Conservation (phyloP, 2,888 invertebrate species). For the Hypsopygia costalis region DNA sequence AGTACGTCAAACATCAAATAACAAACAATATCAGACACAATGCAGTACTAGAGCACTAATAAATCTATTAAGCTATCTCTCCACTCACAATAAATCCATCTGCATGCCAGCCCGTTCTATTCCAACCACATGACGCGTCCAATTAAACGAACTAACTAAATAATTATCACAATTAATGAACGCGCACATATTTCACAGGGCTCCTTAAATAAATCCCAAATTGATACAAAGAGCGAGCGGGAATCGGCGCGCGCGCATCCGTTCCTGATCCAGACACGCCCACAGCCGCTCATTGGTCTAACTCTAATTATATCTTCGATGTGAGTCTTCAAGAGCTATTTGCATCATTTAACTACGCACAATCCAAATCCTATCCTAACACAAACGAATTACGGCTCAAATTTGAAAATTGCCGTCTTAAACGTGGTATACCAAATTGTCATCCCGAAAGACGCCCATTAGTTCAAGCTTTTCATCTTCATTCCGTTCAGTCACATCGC, state of each 20-base stretch:
- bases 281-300: constrained; percentile 59
- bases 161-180: constrained; percentile 78
- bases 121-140: constrained; percentile 54
- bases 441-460: constrained; percentile 75
- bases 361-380: constrained; percentile 28
- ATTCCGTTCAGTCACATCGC: constrained; percentile 53
- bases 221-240: constrained; percentile 41
- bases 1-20: no score
- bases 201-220: constrained; percentile 66
- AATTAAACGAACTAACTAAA: constrained; percentile 74
- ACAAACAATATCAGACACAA: no score
- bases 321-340: constrained; percentile 62
- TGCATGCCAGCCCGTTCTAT: constrained; percentile 24
- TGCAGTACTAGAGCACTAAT: background rate
- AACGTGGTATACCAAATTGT: constrained; percentile 60
- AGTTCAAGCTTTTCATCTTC: constrained; percentile 70
- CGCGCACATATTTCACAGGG: constrained; percentile 57
- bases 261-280: constrained; percentile 45
- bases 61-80: constrained; percentile 16
- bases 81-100: constrained; percentile 31
- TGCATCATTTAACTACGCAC: constrained; percentile 61
- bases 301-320: constrained; percentile 69
- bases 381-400: constrained; percentile 5
- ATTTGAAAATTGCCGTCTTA: constrained; percentile 18
- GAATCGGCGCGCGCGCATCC: constrained; percentile 46